Evolutionary conservation across 2,888 invertebrate species (phyloP).

Genomic region (Ophion ellenae): DNA sequence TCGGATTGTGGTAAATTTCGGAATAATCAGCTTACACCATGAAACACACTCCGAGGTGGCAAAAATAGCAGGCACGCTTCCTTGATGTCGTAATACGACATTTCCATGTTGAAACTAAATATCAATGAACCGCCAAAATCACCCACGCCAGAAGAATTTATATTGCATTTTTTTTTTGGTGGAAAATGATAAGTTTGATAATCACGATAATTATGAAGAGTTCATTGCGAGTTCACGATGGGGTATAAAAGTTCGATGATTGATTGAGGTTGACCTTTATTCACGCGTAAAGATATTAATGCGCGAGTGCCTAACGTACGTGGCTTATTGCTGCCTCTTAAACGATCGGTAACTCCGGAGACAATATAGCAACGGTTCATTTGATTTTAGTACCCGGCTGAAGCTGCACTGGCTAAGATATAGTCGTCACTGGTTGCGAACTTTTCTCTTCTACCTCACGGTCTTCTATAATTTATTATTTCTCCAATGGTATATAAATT

Average conservation of each 20-base stretch:
- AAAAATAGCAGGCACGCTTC: slow-evolving; percentile 8
- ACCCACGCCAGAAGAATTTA: background rate
- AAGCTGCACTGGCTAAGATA: slow-evolving; percentile 18
- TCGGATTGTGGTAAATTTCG: slow-evolving; percentile 1
- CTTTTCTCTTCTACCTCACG: slow-evolving; percentile 24
- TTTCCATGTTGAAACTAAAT: slow-evolving; percentile 10
- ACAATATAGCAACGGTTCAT: background rate
- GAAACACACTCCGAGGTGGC: slow-evolving; percentile 7
- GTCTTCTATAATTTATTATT: slow-evolving; percentile 34
- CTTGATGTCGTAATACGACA: slow-evolving; percentile 23
- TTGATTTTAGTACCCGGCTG: slow-evolving; percentile 14
- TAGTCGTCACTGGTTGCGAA: slow-evolving; percentile 21
- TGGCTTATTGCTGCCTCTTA: slow-evolving; percentile 15
- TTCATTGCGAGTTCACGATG: background rate
- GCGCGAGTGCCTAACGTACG: background rate
- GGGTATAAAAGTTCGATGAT: slow-evolving; percentile 27
- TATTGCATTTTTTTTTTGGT: background rate
- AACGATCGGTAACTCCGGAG: background rate
- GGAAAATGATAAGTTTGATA: slow-evolving; percentile 5
- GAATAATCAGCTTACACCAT: slow-evolving; percentile 9
- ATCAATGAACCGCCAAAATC: slow-evolving; percentile 6
- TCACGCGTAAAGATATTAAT: background rate
- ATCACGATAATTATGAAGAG: slow-evolving; percentile 19
- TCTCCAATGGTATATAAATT: slow-evolving; percentile 13
- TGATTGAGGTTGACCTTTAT: slow-evolving; percentile 38